Conservation (phyloP, 2,888 invertebrate genomes). For the Lepetodrilus schrolli region DNA sequence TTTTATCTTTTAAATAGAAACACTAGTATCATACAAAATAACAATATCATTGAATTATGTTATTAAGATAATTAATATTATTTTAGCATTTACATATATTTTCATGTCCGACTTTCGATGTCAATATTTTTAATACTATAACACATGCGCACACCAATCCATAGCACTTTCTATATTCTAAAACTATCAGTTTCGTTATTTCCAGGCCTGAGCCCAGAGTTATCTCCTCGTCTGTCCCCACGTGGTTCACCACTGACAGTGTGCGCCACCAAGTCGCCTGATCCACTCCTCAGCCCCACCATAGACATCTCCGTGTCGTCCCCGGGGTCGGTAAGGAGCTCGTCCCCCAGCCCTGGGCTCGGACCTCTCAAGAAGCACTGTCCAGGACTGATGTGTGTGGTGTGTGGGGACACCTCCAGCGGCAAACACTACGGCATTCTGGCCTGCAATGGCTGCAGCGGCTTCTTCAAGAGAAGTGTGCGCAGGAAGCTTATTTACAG, state of each 20-base stretch:
- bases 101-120: too few species aligned
- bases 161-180: too few species aligned
- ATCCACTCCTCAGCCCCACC: slow-evolving; percentile 24
- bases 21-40: too few species aligned
- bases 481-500: slow-evolving; percentile 96
- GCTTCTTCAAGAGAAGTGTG: slow-evolving; percentile 98
- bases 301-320: slow-evolving; percentile 47
- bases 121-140: too few species aligned
- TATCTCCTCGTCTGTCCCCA: slow-evolving; percentile 29
- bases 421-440: slow-evolving; percentile 98
- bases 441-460: slow-evolving; percentile 99
- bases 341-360: slow-evolving; percentile 34
- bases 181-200: background rate
- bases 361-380: slow-evolving; percentile 67
- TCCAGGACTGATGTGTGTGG: slow-evolving; percentile 89
- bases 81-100: too few species aligned
- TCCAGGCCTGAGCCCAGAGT: slow-evolving; percentile 8
- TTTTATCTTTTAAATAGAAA: too few species aligned
- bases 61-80: too few species aligned
- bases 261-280: slow-evolving; percentile 26
- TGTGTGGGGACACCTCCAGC: slow-evolving; percentile 96
- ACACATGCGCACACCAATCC: too few species aligned
- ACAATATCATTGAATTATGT: too few species aligned
- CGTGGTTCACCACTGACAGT: slow-evolving; percentile 15
- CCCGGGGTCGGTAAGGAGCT: slow-evolving; percentile 40